Percentiles rank a stretch among this genome's conserved stretches.
Evolutionary conservation across 2,113 vertebrate species (phyloP).

Genomic region (Cairina moschata): DNA sequence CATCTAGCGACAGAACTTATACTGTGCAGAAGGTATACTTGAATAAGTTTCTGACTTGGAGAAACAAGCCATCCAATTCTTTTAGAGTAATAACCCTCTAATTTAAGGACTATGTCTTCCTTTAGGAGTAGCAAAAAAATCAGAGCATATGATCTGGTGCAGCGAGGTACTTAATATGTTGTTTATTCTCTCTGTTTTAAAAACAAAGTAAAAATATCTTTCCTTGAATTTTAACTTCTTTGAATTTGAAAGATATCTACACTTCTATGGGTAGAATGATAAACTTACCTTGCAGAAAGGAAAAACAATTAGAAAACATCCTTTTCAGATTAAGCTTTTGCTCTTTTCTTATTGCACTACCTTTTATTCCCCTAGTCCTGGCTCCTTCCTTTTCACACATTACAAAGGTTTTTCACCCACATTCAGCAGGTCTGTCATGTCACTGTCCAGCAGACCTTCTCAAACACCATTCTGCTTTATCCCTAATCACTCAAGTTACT

Average conservation of each 20-base stretch:
- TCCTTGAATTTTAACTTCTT: background rate
- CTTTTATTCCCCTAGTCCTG: background rate
- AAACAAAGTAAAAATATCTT: background rate
- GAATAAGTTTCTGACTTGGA: rapidly evolving
- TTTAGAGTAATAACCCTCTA: background rate
- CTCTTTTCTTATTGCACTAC: background rate
- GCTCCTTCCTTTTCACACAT: background rate
- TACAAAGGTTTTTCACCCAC: background rate
- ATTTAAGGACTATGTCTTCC: background rate
- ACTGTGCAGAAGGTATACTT: background rate
- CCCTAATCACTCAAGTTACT: background rate
- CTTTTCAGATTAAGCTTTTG: background rate
- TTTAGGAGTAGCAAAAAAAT: no score
- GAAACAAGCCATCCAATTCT: background rate
- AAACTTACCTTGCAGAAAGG: background rate
- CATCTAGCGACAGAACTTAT: slow-evolving; percentile 34
- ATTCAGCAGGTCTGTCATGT: rapidly evolving
- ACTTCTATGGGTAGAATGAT: background rate
- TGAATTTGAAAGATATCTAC: no score
- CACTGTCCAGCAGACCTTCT: background rate
- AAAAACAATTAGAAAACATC: background rate
- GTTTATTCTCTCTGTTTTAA: background rate
- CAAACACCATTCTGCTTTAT: background rate
- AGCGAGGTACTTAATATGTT: background rate
- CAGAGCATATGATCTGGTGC: background rate